Evolutionary conservation across 2,113 vertebrate species (phyloP).

Genomic region (Salminus brasiliensis): DNA sequence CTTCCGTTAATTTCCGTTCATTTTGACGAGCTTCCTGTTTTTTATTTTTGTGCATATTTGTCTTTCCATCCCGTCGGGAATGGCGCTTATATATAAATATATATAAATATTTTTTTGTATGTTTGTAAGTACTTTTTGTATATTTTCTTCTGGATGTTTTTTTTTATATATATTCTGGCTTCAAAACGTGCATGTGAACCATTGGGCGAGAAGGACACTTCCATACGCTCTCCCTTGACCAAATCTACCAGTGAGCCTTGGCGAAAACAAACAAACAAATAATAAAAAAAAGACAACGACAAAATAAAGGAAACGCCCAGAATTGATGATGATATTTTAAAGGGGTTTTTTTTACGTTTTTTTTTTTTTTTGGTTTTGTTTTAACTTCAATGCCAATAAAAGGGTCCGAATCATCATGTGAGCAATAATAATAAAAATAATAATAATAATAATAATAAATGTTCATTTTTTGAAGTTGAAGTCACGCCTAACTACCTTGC

Average conservation of each 20-base stretch:
- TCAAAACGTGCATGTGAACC: slow-evolving; percentile 83
- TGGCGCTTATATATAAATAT: slow-evolving; percentile 89
- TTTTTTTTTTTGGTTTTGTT: background rate
- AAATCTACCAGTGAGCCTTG: slow-evolving; percentile 60
- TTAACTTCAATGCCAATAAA: slow-evolving; percentile 78
- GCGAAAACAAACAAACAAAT: slow-evolving; percentile 44
- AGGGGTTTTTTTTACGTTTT: no score
- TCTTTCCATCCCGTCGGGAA: slow-evolving; percentile 77
- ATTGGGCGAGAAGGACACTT: slow-evolving; percentile 65
- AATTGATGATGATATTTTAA: no score
- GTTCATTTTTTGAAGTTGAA: no score
- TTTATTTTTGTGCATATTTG: slow-evolving; percentile 74
- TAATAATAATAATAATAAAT: no score
- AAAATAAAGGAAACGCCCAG: background rate
- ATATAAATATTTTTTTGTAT: slow-evolving; percentile 84
- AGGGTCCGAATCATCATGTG: slow-evolving; percentile 67
- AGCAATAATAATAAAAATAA: slow-evolving; percentile 47
- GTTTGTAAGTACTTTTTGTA: slow-evolving; percentile 96
- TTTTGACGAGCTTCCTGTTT: no score
- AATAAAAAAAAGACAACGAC: slow-evolving; percentile 45
- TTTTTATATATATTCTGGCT: slow-evolving; percentile 78
- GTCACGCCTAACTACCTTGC: background rate
- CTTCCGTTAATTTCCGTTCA: background rate
- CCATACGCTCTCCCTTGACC: background rate
- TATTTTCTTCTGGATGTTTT: slow-evolving; percentile 75